These are phyloP conservation scores for Drosophila neotestacea DNA, from an alignment of 2,888 invertebrate species.

Conservation along the genomic window DNA sequence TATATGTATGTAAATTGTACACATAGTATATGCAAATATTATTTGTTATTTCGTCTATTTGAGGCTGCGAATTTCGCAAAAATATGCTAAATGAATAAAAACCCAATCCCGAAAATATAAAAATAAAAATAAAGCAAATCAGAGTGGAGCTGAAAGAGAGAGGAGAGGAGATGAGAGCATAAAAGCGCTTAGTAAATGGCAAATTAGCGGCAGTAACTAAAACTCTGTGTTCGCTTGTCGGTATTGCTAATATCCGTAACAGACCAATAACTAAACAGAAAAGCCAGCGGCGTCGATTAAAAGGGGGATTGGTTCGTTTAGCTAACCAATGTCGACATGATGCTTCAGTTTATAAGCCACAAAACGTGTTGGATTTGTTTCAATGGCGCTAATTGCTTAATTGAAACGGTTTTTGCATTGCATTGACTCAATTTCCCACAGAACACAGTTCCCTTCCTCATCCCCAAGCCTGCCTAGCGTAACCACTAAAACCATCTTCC, in stretches of 20 bases:
- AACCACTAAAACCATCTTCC: not conserved
- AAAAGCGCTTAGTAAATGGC: conserved; percentile 34
- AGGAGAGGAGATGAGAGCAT: conserved; percentile 16
- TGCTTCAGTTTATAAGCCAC: conserved; percentile 78
- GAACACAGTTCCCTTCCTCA: not conserved
- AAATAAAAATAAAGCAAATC: conserved; percentile 18
- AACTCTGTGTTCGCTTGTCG: conserved; percentile 35
- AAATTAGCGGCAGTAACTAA: conserved; percentile 72
- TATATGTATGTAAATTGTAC: conserved; percentile 11
- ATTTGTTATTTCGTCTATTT: conserved; percentile 61
- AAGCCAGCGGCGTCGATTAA: conserved; percentile 21
- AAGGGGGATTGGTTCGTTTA: conserved; percentile 11
- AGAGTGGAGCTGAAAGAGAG: not conserved
- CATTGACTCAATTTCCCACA: conserved; percentile 58
- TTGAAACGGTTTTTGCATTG: conserved; percentile 79
- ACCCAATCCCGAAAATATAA: conserved; percentile 6
- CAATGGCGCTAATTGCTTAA: conserved; percentile 81
- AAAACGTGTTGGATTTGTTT: conserved; percentile 82
- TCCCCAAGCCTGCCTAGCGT: not conserved
- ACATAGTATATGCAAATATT: conserved; percentile 50
- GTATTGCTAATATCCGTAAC: conserved; percentile 30
- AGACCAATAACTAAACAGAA: conserved; percentile 40
- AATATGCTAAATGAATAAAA: conserved; percentile 73
- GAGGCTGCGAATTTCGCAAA: conserved; percentile 65
- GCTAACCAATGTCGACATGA: conserved; percentile 70